Conservation (phyloP, 2,113 vertebrate genomes). For the Collichthys lucidus region DNA sequence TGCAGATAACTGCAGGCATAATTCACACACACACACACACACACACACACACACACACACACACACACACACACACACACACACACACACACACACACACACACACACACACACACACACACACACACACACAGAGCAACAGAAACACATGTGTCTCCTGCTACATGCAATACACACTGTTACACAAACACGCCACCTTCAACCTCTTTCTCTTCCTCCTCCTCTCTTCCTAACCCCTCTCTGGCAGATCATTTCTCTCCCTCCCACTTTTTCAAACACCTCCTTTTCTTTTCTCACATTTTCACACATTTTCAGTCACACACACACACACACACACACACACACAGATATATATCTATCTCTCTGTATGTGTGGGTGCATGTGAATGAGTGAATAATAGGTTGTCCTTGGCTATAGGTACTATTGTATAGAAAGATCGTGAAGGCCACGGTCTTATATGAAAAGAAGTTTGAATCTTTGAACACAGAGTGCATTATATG, state of each 20-base stretch:
- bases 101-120: no score
- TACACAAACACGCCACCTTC: constrained; percentile 16
- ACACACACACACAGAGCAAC: no score
- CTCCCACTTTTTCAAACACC: constrained; percentile 20
- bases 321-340: constrained; percentile 15
- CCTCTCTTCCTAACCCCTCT: neutral
- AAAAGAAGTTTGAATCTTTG: neutral
- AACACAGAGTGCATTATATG: no score
- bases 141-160: neutral
- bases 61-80: constrained; percentile 12
- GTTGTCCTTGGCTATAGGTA: neutral
- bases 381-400: no score
- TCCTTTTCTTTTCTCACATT: neutral
- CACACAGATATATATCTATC: neutral
- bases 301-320: constrained; percentile 20
- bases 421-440: neutral
- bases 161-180: neutral
- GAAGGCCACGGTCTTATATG: neutral
- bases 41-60: constrained; percentile 9
- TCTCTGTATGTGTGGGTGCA: no score
- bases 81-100: constrained; percentile 36
- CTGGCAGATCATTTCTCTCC: constrained; percentile 36
- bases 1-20: constrained; percentile 55
- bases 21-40: constrained; percentile 47
- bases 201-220: constrained; percentile 28